Evolutionary conservation across 2,888 invertebrate genomes (phyloP).

Genomic region (Liodrosophila aerea): DNA sequence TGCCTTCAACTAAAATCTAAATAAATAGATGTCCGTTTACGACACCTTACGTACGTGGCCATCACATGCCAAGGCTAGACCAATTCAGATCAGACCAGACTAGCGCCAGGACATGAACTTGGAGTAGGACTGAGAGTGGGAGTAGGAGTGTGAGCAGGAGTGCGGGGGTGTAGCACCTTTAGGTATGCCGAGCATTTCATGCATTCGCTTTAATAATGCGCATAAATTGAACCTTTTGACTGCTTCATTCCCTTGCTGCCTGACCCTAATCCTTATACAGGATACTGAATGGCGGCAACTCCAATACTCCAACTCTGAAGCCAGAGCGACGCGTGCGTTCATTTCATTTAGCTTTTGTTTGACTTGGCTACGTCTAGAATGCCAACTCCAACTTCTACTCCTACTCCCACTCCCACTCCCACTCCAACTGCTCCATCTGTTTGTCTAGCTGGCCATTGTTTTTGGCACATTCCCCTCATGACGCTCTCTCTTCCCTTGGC

Average conservation of each 20-base stretch:
- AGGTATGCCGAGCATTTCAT: slow-evolving; percentile 62
- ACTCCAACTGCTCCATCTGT: slow-evolving; percentile 25
- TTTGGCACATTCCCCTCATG: slow-evolving; percentile 26
- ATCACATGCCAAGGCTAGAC: slow-evolving; percentile 20
- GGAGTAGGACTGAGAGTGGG: no score
- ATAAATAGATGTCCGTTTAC: slow-evolving; percentile 70
- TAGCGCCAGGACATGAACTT: not conserved
- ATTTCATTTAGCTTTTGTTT: slow-evolving; percentile 74
- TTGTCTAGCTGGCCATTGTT: slow-evolving; percentile 63
- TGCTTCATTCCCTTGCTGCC: slow-evolving; percentile 58
- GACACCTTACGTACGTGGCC: slow-evolving; percentile 62
- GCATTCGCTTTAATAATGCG: slow-evolving; percentile 77
- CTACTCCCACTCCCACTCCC: slow-evolving; percentile 1
- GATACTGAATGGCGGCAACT: slow-evolving; percentile 13
- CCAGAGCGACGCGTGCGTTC: slow-evolving; percentile 51
- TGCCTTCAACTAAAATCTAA: slow-evolving; percentile 63
- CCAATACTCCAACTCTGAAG: no score
- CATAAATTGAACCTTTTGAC: slow-evolving; percentile 77
- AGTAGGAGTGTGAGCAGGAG: no score
- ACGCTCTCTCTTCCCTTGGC: slow-evolving; percentile 12
- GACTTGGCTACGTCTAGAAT: slow-evolving; percentile 48
- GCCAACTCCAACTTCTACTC: no score
- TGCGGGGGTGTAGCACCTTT: slow-evolving; percentile 37
- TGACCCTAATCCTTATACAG: not conserved
- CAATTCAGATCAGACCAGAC: slow-evolving; percentile 2